Conservation (phyloP, 1,140 invertebrate genomes). For the Ladona fulva region DNA sequence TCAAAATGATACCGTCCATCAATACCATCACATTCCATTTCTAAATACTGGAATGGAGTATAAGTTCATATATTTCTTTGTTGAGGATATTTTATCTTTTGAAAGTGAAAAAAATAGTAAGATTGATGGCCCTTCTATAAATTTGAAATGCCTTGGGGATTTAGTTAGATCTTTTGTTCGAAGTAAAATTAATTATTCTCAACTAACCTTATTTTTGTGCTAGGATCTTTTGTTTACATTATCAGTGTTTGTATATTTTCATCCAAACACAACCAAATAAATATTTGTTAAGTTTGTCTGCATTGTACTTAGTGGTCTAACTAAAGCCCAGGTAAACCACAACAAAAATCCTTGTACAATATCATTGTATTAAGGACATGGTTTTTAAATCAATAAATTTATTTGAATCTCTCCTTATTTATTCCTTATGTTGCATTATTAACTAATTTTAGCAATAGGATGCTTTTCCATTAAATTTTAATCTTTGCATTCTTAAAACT, state of each 20-base stretch:
- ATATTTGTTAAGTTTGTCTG: slow-evolving; percentile 12
- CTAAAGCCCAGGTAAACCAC: slow-evolving; percentile 13
- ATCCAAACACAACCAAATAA: not conserved
- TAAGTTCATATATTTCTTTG: not conserved
- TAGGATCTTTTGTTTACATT: not conserved
- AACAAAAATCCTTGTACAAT: slow-evolving; percentile 11
- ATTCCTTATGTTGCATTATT: too few relatives aligned
- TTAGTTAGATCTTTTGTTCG: not conserved
- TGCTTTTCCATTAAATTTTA: too few relatives aligned
- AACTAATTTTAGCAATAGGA: too few relatives aligned
- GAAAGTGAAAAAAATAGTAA: not conserved
- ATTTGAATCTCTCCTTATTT: not conserved
- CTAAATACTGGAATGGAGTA: not conserved
- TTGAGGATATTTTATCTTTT: not conserved
- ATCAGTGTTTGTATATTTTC: slow-evolving; percentile 4
- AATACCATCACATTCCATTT: slow-evolving; percentile 11
- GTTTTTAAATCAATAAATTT: slow-evolving; percentile 7
- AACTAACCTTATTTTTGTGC: not conserved
- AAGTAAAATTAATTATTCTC: not conserved
- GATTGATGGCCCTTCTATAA: not conserved
- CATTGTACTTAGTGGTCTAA: slow-evolving; percentile 10
- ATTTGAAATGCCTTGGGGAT: not conserved
- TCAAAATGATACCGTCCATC: slow-evolving; percentile 16
- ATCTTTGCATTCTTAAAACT: too few relatives aligned
- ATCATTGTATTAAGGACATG: not conserved